Evolutionary conservation across 1,140 invertebrate genomes (phyloP).

Genomic region (Neodiprion virginianus): DNA sequence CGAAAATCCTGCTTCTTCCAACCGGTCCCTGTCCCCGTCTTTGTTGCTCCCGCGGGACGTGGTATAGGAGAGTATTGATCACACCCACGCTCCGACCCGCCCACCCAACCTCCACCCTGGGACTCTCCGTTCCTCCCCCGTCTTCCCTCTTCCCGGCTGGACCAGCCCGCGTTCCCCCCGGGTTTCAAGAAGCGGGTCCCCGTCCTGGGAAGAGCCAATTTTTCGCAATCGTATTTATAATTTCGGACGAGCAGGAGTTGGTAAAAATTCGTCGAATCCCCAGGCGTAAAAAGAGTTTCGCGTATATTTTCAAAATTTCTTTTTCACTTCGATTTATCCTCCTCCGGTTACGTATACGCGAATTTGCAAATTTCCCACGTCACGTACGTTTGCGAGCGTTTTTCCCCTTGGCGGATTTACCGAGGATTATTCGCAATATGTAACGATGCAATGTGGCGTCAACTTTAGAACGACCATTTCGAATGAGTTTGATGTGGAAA

Average conservation of each 20-base stretch:
- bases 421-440: too few relatives aligned
- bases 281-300: not conserved
- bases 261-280: slow-evolving; percentile 12
- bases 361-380: too few relatives aligned
- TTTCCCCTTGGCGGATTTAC: too few relatives aligned
- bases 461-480: too few relatives aligned
- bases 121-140: slow-evolving; percentile 45
- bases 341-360: too few relatives aligned
- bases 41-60: slow-evolving; percentile 48
- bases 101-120: slow-evolving; percentile 28
- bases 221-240: too few relatives aligned
- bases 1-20: slow-evolving; percentile 30
- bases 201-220: too few relatives aligned
- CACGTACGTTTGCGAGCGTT: too few relatives aligned
- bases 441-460: too few relatives aligned
- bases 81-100: slow-evolving; percentile 49
- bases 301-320: too few relatives aligned
- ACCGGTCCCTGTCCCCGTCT: slow-evolving; percentile 40
- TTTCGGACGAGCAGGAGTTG: not conserved
- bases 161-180: slow-evolving; percentile 13
- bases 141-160: slow-evolving; percentile 30
- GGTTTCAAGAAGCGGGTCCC: slow-evolving; percentile 30
- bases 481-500: too few relatives aligned
- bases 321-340: too few relatives aligned
- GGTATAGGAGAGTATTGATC: slow-evolving; percentile 57